A percentile compares a stretch with the other conserved stretches of the same genome.
Conservation (phyloP, 2,113 vertebrate genomes). For the Alexandromys fortis region DNA sequence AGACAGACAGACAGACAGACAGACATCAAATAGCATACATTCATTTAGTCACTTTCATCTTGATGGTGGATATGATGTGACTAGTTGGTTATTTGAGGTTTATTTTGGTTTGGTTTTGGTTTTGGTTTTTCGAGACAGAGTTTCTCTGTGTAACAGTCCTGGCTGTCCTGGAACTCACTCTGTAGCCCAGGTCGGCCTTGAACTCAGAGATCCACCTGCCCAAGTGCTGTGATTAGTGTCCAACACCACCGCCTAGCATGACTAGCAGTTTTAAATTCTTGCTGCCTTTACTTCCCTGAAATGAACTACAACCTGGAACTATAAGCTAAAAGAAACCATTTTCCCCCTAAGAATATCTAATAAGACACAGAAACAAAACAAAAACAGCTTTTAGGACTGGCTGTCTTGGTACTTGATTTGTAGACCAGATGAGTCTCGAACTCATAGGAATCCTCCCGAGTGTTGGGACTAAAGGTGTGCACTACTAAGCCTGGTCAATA, state of each 20-base stretch:
- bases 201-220: too few relatives aligned
- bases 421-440: neutral
- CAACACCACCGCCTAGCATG: too few relatives aligned
- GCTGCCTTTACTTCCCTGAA: neutral
- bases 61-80: neutral
- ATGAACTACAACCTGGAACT: neutral
- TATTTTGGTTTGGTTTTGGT: too few relatives aligned
- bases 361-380: neutral
- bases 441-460: neutral
- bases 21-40: too few relatives aligned
- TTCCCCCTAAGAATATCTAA: neutral
- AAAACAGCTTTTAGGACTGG: neutral
- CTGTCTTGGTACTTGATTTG: neutral
- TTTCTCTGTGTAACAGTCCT: too few relatives aligned
- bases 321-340: neutral
- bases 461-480: neutral
- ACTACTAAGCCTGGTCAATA: neutral
- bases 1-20: too few relatives aligned
- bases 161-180: too few relatives aligned
- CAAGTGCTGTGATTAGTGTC: too few relatives aligned
- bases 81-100: too few relatives aligned
- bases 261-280: neutral
- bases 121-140: too few relatives aligned
- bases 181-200: too few relatives aligned
- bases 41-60: neutral